Evolutionary conservation across 2,797 vertebrate species (phyloP), one percentile per base, ranked within the genome.

Genomic region (Synaphobranchus kaupii): DNA sequence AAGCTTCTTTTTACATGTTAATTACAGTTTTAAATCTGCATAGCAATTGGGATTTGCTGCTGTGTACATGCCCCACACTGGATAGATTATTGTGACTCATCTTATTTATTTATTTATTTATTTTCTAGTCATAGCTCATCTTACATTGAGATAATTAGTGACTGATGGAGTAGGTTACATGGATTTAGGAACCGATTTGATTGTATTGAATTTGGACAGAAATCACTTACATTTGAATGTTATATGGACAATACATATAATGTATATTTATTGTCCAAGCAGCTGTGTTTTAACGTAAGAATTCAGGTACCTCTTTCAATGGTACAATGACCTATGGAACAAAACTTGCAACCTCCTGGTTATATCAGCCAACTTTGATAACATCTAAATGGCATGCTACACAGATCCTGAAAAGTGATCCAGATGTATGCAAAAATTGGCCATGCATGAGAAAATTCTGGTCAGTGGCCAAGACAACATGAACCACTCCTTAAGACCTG

Each of bases 1-100:
- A 52, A 50, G 25, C 20, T 58, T 87, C 63, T 50, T 47, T 48
- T 68, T n/a, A 50, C 44, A 86, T 60, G 56, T 39, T 60, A 81
- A 82, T 81, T 28, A 31, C 44, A 44, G 44, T 86, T 81, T 58
- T 50, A 60, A 82, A 86, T 86, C 12, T 60, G 60, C 52, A 63
- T 80, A 22, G 47, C 50, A 31, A 25, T 39, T 48, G 44, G 47
- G 73, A 50, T 86, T 54, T n/a, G 22, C 15, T 47, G 13, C 50
- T 52, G 50, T 83, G 81, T 15, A 50, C 20, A 28, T 83, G 47
- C 31, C 22, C 4, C 44, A 80, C 13, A 8, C 9, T 83, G 25
- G 47, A 12, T 83, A 54, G 17, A 15, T 15, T 58, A 17, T 17
- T 58, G 56, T 58, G 56, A 58, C 63, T 9, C 63, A 28, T 10